Evolutionary conservation across 2,888 invertebrate genomes (phyloP).

Genomic region (Himalopsyche japonica): DNA sequence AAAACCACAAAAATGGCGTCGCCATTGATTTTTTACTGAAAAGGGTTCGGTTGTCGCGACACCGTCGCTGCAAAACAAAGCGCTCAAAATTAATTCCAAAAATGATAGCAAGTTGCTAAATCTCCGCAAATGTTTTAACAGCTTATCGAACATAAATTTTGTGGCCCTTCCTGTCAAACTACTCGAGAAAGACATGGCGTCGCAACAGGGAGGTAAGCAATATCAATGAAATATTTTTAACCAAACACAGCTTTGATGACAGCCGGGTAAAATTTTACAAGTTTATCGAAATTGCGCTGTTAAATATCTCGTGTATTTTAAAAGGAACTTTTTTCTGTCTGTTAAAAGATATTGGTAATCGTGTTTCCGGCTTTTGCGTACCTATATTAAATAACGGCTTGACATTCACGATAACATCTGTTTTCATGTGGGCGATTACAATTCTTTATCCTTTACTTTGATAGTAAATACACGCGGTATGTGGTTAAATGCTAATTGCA

Average conservation of each 20-base stretch:
- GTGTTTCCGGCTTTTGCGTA: neutral
- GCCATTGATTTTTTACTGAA: slow-evolving; percentile 24
- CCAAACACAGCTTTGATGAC: neutral
- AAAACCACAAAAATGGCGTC: slow-evolving; percentile 19
- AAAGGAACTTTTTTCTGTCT: neutral
- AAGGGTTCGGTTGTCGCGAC: neutral
- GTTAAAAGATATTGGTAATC: neutral
- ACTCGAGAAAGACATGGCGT: slow-evolving; percentile 31
- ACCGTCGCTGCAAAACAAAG: neutral
- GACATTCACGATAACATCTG: slow-evolving; percentile 37
- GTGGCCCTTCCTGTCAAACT: slow-evolving; percentile 19
- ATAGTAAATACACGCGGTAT: neutral
- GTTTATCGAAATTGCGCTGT: neutral
- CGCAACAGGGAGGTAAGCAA: slow-evolving; percentile 33
- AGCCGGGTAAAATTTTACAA: neutral
- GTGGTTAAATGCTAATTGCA: neutral
- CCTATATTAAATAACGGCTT: neutral
- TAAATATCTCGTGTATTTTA: neutral
- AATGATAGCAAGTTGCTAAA: neutral
- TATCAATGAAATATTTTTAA: neutral
- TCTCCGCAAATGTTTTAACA: neutral
- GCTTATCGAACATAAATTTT: neutral
- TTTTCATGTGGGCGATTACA: slow-evolving; percentile 36
- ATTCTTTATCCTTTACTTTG: neutral
- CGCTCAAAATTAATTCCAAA: slow-evolving; percentile 4